A percentile compares a stretch with the other conserved stretches of the same genome.
These are phyloP conservation scores for Trissolcus basalis DNA, from an alignment of 1,140 invertebrate species.

Conservation along the genomic window DNA sequence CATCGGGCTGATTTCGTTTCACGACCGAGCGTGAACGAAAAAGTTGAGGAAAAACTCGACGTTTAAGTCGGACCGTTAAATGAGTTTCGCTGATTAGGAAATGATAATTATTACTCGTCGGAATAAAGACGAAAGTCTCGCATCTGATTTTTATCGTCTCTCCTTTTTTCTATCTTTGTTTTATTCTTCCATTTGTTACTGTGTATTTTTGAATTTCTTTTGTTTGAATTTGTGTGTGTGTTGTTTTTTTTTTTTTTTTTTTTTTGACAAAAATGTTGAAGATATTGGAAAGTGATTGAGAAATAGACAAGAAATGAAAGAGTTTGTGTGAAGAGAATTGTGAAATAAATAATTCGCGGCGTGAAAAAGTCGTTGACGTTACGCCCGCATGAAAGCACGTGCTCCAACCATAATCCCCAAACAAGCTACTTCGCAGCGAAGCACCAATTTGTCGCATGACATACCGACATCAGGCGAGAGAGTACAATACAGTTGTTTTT, in stretches of 20 bases:
- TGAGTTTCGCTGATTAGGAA: not conserved
- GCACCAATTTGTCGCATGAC: conserved; percentile 15
- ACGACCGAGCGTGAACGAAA: not conserved
- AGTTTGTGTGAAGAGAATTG: not conserved
- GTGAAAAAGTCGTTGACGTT: not conserved
- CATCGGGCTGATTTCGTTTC: not conserved
- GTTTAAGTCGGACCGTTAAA: not conserved
- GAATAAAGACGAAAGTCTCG: no score
- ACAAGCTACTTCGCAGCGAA: conserved; percentile 15
- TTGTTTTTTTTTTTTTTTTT: no score
- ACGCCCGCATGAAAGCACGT: conserved; percentile 20
- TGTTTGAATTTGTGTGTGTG: no score
- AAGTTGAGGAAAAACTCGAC: not conserved
- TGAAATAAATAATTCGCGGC: not conserved
- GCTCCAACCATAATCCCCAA: conserved; percentile 31
- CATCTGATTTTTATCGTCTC: no score
- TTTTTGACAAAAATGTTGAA: not conserved
- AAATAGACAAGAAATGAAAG: no score
- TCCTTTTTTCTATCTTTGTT: no score
- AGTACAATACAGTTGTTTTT: not conserved
- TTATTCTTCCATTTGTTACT: no score
- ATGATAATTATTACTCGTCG: no score
- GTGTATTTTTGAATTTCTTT: no score
- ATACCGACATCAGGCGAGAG: not conserved
- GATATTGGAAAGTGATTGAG: no score